Evolutionary conservation across 1,140 invertebrate species (phyloP), one percentile per base, ranked within the genome.

Genomic region (Cotesia vestalis): DNA sequence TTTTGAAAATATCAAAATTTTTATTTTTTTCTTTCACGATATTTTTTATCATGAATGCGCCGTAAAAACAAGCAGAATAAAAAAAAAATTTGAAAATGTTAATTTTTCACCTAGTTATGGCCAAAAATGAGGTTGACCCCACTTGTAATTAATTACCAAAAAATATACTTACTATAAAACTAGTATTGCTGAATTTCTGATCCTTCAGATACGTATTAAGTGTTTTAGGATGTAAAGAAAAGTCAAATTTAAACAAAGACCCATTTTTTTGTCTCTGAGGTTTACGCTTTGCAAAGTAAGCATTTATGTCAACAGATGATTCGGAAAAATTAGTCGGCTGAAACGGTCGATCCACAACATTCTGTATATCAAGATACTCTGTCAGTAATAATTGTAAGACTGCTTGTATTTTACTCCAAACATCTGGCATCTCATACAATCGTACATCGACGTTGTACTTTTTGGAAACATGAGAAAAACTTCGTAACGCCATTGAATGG

Each of bases 351-450:
- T 91, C 90, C 34, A 88, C 86, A 38, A 90, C 85, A 83, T 92
- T 94, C 82, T 92, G 90, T 72, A 96, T 92, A 82, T 96, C 93
- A 70, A 96, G 85, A 86, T 96, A 96, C 78, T 96, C 94, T 51
- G 92, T 93, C 14, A 96, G 84, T 36, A 96, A 84, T 17, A 91
- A 86, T 86, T 94, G 94, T 53, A 96, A 93, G 75, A 96, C 94
- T 79, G 91, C 90, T 84, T 98, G 96, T 27, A 96, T 92, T 79
- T 94, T 93, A 40, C 90, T 91, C 95, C 96, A 97, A 76, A 96
- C 94, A 84, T 96, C 93, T 12, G 91, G 90, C 78, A 95, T 91
- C 76, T 92, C 91, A 85, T 96, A 96, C 3, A 91, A 81, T 53
- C 88, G 87, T 3, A 89, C 81, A 73, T 89, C 87, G 20, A 87